Evolutionary conservation across 1,140 invertebrate species (phyloP), one percentile per base, ranked within the genome.

Genomic region (Listronotus bonariensis): DNA sequence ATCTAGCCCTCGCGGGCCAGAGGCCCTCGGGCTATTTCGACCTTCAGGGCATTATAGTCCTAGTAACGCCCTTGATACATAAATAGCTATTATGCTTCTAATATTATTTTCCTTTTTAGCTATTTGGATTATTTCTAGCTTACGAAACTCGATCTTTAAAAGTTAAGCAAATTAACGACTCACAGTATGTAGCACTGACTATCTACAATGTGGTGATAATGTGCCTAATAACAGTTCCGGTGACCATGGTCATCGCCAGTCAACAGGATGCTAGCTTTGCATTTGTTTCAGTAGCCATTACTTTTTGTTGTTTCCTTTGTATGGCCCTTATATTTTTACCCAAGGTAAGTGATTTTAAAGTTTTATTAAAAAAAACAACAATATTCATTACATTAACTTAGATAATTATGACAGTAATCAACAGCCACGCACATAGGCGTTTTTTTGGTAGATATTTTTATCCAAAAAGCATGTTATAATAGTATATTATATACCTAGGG

Each of bases 181-280:
- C 95, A 0, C 86, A 96, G 74, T 97, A 98, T 80, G 96, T 99
- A 10, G 96, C 96, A 68, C 97, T 99, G 94, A 95, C 95, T 70
- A 98, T 99, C 75, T 99, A 99, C 82, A 99, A 99, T 81, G 96
- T 99, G 48, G 96, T 97, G 58, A 94, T 99, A 20, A 85, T 99
- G 11, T 98, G 96, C 78, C 81, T 99, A 57, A 98, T 99, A 75
- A 98, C 96, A 9, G 96, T 93, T 11, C 97, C 97, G 0, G 96
- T 99, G 38, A 95, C 93, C 10, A 88, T 99, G 82, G 95, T 99
- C 12, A 98, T 99, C 67, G 91, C 92, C 54, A 93, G 92, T 67
- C 96, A 99, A 77, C 95, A 98, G 78, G 95, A 99, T 80, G 96
- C 97, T 10, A 93, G 92, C 67, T 99, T 96, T 80, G 93, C 93